Percentiles rank a stretch among this genome's conserved stretches.
Conservation (phyloP, 2,113 vertebrate species). For the Aegithalos caudatus region DNA sequence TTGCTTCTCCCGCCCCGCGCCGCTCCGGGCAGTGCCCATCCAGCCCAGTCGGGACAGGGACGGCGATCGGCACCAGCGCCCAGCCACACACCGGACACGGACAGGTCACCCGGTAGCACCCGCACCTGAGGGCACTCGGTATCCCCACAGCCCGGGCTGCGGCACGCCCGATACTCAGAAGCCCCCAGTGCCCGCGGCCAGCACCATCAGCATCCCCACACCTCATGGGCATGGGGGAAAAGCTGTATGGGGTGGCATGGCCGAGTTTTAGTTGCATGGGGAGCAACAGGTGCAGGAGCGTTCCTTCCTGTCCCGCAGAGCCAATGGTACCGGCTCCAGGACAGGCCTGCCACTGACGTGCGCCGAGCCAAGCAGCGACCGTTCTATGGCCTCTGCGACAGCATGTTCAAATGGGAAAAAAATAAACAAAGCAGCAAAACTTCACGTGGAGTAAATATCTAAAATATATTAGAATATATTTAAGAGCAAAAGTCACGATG, state of each 20-base stretch:
- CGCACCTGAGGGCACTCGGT: too few species aligned
- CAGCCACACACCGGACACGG: too few species aligned
- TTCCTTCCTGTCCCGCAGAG: too few species aligned
- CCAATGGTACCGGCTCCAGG: not conserved
- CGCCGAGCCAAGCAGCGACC: accelerated
- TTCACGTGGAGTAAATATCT: accelerated
- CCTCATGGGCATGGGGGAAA: not conserved
- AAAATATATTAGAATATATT: accelerated
- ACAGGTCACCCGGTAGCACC: accelerated
- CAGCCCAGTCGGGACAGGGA: too few species aligned
- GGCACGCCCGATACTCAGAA: too few species aligned
- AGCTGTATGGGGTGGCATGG: not conserved
- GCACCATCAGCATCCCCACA: not conserved
- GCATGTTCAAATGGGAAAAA: accelerated
- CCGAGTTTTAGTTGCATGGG: not conserved
- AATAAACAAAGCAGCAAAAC: too few species aligned
- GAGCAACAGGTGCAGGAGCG: not conserved
- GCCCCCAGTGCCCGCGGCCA: not conserved
- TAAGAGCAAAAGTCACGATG: accelerated
- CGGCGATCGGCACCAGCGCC: not conserved
- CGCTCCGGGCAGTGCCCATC: not conserved
- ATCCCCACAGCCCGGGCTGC: not conserved
- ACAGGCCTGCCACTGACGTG: too few species aligned
- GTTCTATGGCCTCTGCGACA: accelerated
- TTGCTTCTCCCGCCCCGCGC: too few species aligned